Evolutionary conservation across 2,797 vertebrate genomes (phyloP), one percentile per base, ranked within the genome.

Genomic region (Parauchenoglanis ngamensis): DNA sequence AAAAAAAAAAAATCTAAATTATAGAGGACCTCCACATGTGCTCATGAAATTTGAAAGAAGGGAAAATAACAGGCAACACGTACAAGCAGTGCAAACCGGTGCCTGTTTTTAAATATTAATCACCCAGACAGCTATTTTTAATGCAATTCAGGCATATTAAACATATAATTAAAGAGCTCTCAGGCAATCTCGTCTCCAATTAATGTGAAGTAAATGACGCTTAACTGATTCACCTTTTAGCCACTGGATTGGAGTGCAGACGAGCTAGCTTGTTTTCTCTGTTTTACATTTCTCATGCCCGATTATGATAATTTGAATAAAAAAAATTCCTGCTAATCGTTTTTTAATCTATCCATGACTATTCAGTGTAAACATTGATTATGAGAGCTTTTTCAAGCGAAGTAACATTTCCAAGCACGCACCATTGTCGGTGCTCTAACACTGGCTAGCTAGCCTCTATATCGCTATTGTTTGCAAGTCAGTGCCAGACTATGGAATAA

Each of bases 111-210:
- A 52, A 40, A 76, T 72, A 88, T 70, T 52, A 54, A 75, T 83
- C 84, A 49, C 65, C 40, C 40, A 5, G 76, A 78, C 59, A 68
- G 56, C 35, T 86, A 68, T 82, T 57, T 90, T 84, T 87, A 65
- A 84, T 89, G 87, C 81, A 65, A 84, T 85, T 52, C 76, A 76
- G 84, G 86, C 81, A 70, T 87, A 75, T 87, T 88, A 89, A 59
- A 59, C 31, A 59, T 40, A 59, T 59, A 87, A 90, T 91, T 87
- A 87, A 90, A 88, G 84, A 85, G 83, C 61, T 90, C 90, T 90
- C 75, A 87, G 77, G 83, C 86, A 82, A 89, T 93, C 89, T 92
- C 85, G 91, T 84, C 90, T 90, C 93, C 90, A 88, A 93, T 93
- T 91, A 90, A 91, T 89, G 90, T 82, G 90, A 91, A 93, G 80